Percentiles rank a stretch among this genome's conserved stretches.
Evolutionary conservation across 2,113 vertebrate species (phyloP).

Genomic region (Strix uralensis): DNA sequence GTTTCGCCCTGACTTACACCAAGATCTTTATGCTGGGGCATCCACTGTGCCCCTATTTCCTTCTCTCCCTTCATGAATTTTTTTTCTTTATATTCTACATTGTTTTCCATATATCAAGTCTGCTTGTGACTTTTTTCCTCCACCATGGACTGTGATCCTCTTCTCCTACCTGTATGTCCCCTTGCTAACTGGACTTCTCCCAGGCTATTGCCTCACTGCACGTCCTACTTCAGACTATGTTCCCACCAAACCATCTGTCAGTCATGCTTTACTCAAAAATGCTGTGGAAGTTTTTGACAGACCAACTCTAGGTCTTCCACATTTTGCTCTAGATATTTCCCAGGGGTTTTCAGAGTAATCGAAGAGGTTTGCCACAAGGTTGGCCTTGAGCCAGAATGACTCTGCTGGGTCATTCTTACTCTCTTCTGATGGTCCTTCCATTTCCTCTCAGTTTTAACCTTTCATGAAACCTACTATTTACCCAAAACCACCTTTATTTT

Average conservation of each 20-base stretch:
- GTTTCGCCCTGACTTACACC: neutral
- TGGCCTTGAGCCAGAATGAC: neutral
- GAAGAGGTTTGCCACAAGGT: neutral
- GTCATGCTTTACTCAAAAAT: neutral
- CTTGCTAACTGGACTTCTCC: neutral
- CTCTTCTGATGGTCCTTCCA: neutral
- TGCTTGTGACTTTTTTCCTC: neutral
- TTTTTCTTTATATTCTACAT: neutral
- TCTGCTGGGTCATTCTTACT: neutral
- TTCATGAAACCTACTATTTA: neutral
- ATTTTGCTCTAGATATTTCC: neutral
- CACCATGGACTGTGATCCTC: neutral
- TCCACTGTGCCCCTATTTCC: neutral
- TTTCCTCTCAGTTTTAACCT: neutral
- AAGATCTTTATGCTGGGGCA: neutral
- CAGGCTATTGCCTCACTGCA: neutral
- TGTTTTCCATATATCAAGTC: neutral
- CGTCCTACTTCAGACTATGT: neutral
- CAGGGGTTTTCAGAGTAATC: neutral
- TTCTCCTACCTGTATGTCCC: neutral
- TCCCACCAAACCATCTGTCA: neutral
- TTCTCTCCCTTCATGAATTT: fast-evolving
- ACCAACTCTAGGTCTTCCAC: neutral
- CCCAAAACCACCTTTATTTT: neutral
- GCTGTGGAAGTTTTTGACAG: neutral